phyloP scores from a whole-genome alignment of 1,140 invertebrate genomes.

The Bombus haemorrhoidalis region DNA sequence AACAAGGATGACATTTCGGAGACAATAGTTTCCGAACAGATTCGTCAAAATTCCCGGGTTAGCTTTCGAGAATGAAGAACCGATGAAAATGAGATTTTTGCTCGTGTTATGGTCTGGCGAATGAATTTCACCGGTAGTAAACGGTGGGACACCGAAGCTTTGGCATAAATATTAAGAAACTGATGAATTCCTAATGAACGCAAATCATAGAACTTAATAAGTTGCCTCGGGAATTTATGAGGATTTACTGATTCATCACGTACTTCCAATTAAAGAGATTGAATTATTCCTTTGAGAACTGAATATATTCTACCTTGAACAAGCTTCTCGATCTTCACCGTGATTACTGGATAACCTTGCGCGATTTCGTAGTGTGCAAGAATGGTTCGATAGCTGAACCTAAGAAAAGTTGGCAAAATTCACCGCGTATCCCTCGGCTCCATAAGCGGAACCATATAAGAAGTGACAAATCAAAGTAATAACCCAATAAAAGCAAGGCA shows the following conservation, averaged over 20 bases:
- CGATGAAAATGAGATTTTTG: not conserved
- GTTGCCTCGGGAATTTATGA: not conserved
- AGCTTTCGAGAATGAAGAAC: not conserved
- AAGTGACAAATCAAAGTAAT: constrained; percentile 51
- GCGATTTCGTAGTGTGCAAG: not conserved
- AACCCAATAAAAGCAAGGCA: constrained; percentile 40
- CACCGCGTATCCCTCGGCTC: not conserved
- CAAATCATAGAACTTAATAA: not conserved
- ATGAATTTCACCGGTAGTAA: not conserved
- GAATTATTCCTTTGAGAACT: not conserved
- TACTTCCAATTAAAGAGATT: not conserved
- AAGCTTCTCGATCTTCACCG: no score
- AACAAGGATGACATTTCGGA: no score
- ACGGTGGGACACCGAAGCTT: not conserved
- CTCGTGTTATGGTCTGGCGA: not conserved
- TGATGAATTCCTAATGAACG: not conserved
- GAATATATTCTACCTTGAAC: not conserved
- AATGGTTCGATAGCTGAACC: not conserved
- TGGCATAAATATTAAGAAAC: not conserved
- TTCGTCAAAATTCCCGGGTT: not conserved
- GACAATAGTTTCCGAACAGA: not conserved
- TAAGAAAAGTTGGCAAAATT: constrained; percentile 28
- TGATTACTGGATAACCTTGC: not conserved
- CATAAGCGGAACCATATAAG: constrained; percentile 27
- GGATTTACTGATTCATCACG: not conserved